These are phyloP conservation scores for Anoura caudifer DNA, from an alignment of 2,113 vertebrate species.

Conservation along the genomic window DNA sequence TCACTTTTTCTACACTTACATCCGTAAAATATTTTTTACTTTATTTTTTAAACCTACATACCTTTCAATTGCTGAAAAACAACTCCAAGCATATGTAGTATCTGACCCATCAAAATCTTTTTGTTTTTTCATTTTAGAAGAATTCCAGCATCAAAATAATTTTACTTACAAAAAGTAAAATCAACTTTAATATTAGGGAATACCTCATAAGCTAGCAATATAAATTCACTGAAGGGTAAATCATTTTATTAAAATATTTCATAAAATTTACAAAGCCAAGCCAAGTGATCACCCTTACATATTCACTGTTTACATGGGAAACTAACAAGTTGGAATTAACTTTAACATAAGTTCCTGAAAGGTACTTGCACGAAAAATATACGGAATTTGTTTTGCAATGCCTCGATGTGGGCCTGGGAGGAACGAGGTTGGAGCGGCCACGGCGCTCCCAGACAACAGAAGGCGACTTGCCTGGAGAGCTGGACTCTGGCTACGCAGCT, in stretches of 20 bases:
- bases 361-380: neutral
- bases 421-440: neutral
- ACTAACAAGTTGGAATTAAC: neutral
- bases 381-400: neutral
- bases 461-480: neutral
- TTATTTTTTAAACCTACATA: slow-evolving; percentile 5
- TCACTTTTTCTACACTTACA: slow-evolving; percentile 20
- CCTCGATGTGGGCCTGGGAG: neutral
- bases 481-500: neutral
- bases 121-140: neutral
- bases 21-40: slow-evolving; percentile 1
- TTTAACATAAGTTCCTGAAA: slow-evolving; percentile 19
- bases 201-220: neutral
- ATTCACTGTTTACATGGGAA: slow-evolving; percentile 25
- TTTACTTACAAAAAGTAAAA: slow-evolving; percentile 30
- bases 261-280: slow-evolving; percentile 28
- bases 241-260: slow-evolving; percentile 5
- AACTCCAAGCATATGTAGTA: slow-evolving; percentile 8
- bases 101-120: neutral
- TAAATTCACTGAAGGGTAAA: neutral
- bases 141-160: slow-evolving; percentile 1
- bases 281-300: neutral
- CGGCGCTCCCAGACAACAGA: neutral
- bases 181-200: neutral
- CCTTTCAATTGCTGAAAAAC: slow-evolving; percentile 4